A percentile compares a stretch with the other conserved stretches of the same genome.
Evolutionary conservation across 2,797 vertebrate genomes (phyloP).

Genomic region (Alcedo atthis): DNA sequence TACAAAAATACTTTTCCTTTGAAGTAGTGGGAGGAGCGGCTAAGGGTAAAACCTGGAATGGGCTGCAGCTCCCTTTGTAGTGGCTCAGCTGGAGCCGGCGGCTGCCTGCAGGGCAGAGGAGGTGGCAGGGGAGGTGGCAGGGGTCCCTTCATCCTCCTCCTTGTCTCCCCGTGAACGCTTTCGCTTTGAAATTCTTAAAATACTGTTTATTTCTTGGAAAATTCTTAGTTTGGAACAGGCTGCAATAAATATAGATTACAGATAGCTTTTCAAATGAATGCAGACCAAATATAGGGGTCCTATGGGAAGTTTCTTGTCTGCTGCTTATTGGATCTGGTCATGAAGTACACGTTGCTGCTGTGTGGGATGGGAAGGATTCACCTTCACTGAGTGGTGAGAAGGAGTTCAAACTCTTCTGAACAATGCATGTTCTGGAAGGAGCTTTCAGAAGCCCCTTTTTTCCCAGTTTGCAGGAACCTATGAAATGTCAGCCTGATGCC

Average conservation of each 20-base stretch:
- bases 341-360: neutral
- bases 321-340: neutral
- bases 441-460: neutral
- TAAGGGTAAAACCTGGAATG: constrained; percentile 76
- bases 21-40: constrained; percentile 77
- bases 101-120: neutral
- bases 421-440: neutral
- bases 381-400: neutral
- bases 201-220: neutral
- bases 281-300: neutral
- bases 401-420: neutral
- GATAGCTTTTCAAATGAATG: neutral
- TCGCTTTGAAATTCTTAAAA: neutral
- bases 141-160: neutral
- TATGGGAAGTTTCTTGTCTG: neutral
- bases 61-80: neutral
- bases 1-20: constrained; percentile 84
- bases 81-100: neutral
- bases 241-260: neutral
- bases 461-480: neutral
- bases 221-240: neutral
- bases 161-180: neutral
- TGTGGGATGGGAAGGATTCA: neutral
- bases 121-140: neutral
- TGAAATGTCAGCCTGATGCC: neutral